These are phyloP conservation scores for Metalampra italica DNA, from an alignment of 2,888 invertebrate species.

Conservation along the genomic window DNA sequence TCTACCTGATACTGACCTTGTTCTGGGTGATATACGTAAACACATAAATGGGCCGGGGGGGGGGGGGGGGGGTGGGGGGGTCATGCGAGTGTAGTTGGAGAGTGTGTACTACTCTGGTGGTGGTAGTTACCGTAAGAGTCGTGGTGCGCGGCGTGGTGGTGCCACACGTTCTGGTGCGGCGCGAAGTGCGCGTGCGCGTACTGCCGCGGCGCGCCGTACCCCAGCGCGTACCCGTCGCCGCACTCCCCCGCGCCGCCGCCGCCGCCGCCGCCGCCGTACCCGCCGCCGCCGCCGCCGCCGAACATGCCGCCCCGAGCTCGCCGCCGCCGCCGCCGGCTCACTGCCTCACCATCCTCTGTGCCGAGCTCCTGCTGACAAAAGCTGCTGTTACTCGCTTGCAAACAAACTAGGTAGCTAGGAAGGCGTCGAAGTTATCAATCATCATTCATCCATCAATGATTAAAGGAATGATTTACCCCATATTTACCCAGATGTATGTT, in stretches of 20 bases:
- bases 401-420: too few species aligned
- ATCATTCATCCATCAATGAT: too few species aligned
- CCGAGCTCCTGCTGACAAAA: constrained; percentile 19
- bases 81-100: too few species aligned
- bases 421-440: too few species aligned
- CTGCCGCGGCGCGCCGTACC: constrained; percentile 54
- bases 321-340: constrained; percentile 10
- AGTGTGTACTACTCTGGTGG: too few species aligned
- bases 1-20: too few species aligned
- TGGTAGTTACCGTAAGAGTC: constrained; percentile 56
- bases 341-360: constrained; percentile 13
- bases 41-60: too few species aligned
- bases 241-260: constrained; percentile 34
- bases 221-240: constrained; percentile 58
- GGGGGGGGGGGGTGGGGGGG: too few species aligned
- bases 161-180: constrained; percentile 66
- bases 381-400: too few species aligned
- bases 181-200: constrained; percentile 62
- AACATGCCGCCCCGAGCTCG: constrained; percentile 7
- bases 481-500: too few species aligned
- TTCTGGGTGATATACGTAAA: too few species aligned
- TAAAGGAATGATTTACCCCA: too few species aligned
- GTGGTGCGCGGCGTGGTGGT: constrained; percentile 61
- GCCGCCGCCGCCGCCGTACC: constrained; percentile 37
- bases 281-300: constrained; percentile 37